These are phyloP conservation scores for Subanguina moxae DNA, from an alignment of 1,140 invertebrate species.

Conservation along the genomic window DNA sequence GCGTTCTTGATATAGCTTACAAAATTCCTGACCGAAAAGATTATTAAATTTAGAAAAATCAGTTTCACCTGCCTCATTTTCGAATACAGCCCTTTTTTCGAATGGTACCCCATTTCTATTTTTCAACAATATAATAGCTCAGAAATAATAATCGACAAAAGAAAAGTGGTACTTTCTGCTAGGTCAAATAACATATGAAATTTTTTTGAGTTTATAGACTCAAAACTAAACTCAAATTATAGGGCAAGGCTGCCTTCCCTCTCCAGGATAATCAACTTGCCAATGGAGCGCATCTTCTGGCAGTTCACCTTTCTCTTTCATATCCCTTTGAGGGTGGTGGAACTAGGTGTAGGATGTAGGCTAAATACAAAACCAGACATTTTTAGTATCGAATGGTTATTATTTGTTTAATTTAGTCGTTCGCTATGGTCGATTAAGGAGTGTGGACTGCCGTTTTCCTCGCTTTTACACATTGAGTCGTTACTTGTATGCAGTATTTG, in stretches of 20 bases:
- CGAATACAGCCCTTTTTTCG: no score
- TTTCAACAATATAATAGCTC: no score
- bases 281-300: conserved; percentile 55
- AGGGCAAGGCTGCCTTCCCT: conserved; percentile 51
- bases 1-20: no score
- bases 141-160: no score
- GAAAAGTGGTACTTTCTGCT: no score
- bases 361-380: conserved; percentile 6
- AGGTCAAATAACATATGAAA: no score
- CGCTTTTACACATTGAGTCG: conserved; percentile 47
- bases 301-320: conserved; percentile 53
- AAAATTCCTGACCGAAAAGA: no score
- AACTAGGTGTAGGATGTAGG: conserved; percentile 48
- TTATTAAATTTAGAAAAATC: no score
- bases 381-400: no score
- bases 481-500: conserved; percentile 43
- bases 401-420: conserved; percentile 31
- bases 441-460: conserved; percentile 42
- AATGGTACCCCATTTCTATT: no score
- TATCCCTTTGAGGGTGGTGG: conserved; percentile 45
- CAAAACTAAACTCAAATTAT: conserved; percentile 22
- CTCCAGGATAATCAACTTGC: conserved; percentile 53
- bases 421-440: conserved; percentile 41
- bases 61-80: no score
- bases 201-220: no score